These are phyloP conservation scores for Phrynosoma blainvillii DNA, from an alignment of 2,113 vertebrate genomes.

Conservation along the genomic window DNA sequence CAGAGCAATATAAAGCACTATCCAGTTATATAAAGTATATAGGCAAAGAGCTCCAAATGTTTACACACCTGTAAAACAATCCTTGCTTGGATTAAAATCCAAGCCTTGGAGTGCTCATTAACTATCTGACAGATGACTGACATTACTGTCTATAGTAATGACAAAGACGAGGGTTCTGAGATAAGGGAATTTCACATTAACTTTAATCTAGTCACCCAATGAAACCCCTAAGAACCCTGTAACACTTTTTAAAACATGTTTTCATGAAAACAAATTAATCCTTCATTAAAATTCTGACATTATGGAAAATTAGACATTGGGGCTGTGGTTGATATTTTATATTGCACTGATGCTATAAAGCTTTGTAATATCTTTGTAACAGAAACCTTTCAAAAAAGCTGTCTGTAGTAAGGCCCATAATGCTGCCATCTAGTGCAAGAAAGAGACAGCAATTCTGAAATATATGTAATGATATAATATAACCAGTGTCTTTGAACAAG, in stretches of 20 bases:
- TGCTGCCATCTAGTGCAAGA: slow-evolving; percentile 24
- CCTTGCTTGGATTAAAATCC: background rate
- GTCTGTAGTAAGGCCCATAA: background rate
- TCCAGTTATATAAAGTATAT: background rate
- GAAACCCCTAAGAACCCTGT: background rate
- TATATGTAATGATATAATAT: background rate
- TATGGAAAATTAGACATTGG: background rate
- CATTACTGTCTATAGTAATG: background rate
- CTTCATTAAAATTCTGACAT: background rate
- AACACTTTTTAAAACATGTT: background rate
- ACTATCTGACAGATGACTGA: background rate
- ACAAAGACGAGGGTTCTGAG: background rate
- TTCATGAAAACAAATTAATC: background rate
- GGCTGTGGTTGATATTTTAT: background rate
- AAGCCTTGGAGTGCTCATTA: background rate
- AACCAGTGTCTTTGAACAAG: background rate
- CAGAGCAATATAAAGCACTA: slow-evolving; percentile 5
- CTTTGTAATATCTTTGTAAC: background rate
- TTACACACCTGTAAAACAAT: background rate
- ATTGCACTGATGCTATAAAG: background rate
- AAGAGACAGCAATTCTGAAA: background rate
- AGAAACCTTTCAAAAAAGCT: background rate
- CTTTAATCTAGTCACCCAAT: background rate
- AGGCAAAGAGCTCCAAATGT: background rate
- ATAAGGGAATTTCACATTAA: background rate